A percentile compares a stretch with the other conserved stretches of the same genome.
These are phyloP conservation scores for Crotalus horridus DNA, from an alignment of 2,113 vertebrate genomes.

Conservation along the genomic window DNA sequence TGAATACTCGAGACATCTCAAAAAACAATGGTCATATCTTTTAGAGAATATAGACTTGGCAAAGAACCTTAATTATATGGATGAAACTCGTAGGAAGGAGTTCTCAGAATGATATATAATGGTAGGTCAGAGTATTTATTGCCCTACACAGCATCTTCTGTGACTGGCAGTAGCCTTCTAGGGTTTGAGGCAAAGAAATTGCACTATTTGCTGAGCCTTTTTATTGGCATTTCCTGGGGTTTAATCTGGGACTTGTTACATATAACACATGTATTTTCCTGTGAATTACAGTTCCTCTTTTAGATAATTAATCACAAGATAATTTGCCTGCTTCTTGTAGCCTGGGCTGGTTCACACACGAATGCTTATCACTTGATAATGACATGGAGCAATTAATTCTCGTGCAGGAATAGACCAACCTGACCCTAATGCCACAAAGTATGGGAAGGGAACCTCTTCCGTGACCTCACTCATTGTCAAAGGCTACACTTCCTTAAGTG, in stretches of 20 bases:
- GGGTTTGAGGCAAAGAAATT: neutral
- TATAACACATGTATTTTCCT: neutral
- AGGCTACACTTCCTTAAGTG: neutral
- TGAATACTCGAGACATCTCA: neutral
- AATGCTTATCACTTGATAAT: neutral
- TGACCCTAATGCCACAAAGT: neutral
- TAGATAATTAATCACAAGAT: neutral
- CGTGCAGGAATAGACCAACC: neutral
- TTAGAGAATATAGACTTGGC: neutral
- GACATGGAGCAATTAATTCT: neutral
- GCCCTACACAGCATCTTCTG: neutral
- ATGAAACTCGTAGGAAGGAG: neutral
- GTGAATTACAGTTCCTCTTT: too few relatives aligned
- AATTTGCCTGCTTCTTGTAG: neutral
- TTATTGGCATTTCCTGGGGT: neutral
- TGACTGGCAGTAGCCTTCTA: neutral
- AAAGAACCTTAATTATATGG: neutral
- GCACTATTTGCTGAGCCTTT: neutral
- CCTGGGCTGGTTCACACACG: neutral
- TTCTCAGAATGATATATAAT: neutral
- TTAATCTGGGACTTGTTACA: neutral
- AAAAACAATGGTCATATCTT: neutral
- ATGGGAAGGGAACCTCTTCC: neutral
- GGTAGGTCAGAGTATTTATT: neutral
- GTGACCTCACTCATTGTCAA: neutral